A percentile compares a stretch with the other conserved stretches of the same genome.
Evolutionary conservation across 2,888 invertebrate species (phyloP).

Genomic region (Tetranychus truncatus): DNA sequence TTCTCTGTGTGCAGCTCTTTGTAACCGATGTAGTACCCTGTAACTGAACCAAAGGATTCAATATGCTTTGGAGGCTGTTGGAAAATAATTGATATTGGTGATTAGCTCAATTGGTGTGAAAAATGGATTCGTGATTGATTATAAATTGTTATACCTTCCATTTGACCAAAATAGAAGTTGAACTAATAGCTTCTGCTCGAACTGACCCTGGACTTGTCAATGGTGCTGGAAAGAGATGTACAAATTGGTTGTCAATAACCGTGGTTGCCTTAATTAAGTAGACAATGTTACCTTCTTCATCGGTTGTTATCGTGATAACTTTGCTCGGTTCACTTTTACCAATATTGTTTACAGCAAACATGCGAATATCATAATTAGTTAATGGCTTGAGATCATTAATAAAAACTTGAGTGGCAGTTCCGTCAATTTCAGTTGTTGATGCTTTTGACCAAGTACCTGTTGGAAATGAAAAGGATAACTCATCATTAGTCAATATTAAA

Average conservation of each 20-base stretch:
- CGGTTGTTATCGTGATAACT: constrained; percentile 24
- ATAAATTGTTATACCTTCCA: constrained; percentile 28
- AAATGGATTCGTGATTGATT: too few relatives aligned
- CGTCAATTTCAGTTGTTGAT: constrained; percentile 12
- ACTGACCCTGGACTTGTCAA: constrained; percentile 31
- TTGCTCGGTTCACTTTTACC: constrained; percentile 15
- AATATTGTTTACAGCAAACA: constrained; percentile 14
- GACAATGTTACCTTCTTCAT: constrained; percentile 4
- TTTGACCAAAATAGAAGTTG: constrained; percentile 32
- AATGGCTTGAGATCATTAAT: constrained; percentile 10
- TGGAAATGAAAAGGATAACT: neutral
- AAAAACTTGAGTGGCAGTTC: neutral
- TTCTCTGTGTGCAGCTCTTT: constrained; percentile 25
- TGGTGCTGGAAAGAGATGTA: constrained; percentile 1
- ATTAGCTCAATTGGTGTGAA: neutral
- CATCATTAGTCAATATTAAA: neutral
- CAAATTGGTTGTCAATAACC: neutral
- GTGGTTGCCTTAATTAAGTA: neutral
- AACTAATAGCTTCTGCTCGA: constrained; percentile 31
- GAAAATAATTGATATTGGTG: neutral
- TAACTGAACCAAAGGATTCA: constrained; percentile 26
- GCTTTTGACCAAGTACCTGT: constrained; percentile 13
- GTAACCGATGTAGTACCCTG: constrained; percentile 34
- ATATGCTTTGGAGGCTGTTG: constrained; percentile 12
- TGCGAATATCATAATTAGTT: constrained; percentile 8